Evolutionary conservation across 2,797 vertebrate species (phyloP), one percentile per base, ranked within the genome.

Genomic region (Eremophila alpestris): DNA sequence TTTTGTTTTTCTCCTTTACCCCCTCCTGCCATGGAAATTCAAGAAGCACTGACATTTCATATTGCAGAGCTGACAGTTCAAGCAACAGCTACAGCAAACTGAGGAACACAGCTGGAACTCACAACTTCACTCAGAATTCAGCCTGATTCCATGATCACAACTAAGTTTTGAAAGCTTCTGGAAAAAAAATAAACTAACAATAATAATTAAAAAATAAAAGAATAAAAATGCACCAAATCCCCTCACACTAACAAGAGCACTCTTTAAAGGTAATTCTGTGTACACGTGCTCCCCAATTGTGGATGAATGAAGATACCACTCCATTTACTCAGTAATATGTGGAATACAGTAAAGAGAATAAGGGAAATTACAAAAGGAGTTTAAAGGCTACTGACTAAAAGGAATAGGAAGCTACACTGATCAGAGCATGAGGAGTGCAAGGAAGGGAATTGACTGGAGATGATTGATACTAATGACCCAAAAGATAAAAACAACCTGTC

Each of bases 161-260:
- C 5, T 5, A 46, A 32, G 9, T 29, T 30, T 70, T 83, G n/a
- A 63, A 81, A 81, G 8, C 1, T 55, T 45, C 14, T 55, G 14
- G 10, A 26, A 56, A 65, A 49, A 40, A 36, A 7, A 38, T 0
- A 29, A 70, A 34, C 0, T 12, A 20, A 24, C 3, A 5, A 52
- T 9, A 29, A 38, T 5, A 26, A 32, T 23, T 21, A 18, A 17
- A 24, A 9, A 16, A 8, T 38, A 11, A 38, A 38, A 38, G 1
- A 9, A n/a, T 2, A 11, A 29, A 26, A 32, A 26, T 5, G 2
- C 11, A 10, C 1, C 6, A 18, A n/a, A 5, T 12, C 1, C 7
- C 18, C 3, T 71, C 8, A 32, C 5, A 27, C 13, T 18, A 24
- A 23, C 3, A 76, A 69, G 15, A 43, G 27, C 11, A n/a, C 8